A percentile compares a stretch with the other conserved stretches of the same genome.
Conservation (phyloP, 1,140 invertebrate species). For the Anoplolepis gracilipes region DNA sequence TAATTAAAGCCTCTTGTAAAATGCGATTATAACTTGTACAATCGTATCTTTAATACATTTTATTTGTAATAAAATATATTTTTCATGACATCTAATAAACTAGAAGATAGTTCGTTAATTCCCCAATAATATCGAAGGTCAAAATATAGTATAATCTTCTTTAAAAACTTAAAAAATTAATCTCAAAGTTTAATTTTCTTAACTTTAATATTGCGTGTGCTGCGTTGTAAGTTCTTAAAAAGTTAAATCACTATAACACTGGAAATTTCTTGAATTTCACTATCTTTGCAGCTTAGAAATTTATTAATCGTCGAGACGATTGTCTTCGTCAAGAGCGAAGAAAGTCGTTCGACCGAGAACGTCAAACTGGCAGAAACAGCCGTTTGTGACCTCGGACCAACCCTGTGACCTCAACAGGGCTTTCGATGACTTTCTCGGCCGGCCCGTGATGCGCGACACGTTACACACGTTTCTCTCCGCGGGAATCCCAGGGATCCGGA, state of each 20-base stretch:
- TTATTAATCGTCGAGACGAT: background rate
- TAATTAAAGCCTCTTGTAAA: background rate
- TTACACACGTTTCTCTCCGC: conserved; percentile 77
- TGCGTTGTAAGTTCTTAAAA: background rate
- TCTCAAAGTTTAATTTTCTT: background rate
- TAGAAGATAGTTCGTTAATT: background rate
- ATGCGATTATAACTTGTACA: too few species aligned
- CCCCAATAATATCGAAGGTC: background rate
- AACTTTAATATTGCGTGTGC: background rate
- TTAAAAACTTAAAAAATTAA: background rate
- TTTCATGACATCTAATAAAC: too few species aligned
- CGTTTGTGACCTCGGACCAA: conserved; percentile 78
- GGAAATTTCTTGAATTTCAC: background rate
- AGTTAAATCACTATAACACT: background rate
- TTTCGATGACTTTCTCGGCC: conserved; percentile 73
- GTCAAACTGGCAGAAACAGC: conserved; percentile 68
- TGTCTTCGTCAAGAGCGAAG: conserved; percentile 17
- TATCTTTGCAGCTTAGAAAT: background rate
- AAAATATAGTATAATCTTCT: background rate
- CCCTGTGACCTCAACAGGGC: conserved; percentile 71
- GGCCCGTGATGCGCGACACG: conserved; percentile 81
- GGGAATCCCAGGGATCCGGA: conserved; percentile 57
- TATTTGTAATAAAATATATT: too few species aligned
- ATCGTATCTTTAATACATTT: too few species aligned
- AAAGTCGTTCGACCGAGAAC: conserved; percentile 26